phyloP scores from a whole-genome alignment of 2,888 invertebrate genomes.

The Lepidocyrtoides sp. region DNA sequence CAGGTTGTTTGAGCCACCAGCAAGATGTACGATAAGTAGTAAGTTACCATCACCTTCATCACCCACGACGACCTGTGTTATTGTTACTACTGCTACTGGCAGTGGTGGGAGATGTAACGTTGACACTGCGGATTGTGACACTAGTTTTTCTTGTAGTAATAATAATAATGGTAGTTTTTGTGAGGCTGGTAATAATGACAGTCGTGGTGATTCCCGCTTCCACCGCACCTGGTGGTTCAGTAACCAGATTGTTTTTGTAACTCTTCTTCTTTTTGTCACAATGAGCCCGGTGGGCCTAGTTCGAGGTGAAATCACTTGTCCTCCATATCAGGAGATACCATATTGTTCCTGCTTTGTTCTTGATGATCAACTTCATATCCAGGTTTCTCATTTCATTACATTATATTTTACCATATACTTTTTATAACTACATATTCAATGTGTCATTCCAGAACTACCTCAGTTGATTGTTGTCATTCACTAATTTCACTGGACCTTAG shows the following conservation, averaged over 20 bases:
- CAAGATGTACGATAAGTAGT: constrained; percentile 58
- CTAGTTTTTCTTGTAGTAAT: neutral
- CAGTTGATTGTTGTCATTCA: too few relatives aligned
- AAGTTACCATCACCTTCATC: constrained; percentile 15
- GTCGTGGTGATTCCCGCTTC: constrained; percentile 57
- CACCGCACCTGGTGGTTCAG: constrained; percentile 76
- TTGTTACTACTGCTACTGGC: neutral
- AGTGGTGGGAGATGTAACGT: neutral
- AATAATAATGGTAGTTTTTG: constrained; percentile 9
- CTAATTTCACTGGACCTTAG: neutral
- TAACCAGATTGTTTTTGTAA: constrained; percentile 77
- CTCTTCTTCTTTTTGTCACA: constrained; percentile 66
- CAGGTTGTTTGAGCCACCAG: constrained; percentile 64
- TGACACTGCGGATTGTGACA: constrained; percentile 7
- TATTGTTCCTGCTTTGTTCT: constrained; percentile 96
- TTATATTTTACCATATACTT: too few relatives aligned
- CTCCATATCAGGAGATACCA: constrained; percentile 86
- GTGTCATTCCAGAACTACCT: too few relatives aligned
- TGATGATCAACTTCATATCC: constrained; percentile 89
- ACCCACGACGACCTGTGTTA: constrained; percentile 27
- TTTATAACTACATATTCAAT: too few relatives aligned
- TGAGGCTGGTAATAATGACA: constrained; percentile 35
- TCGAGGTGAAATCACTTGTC: constrained; percentile 85
- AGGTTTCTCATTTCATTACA: neutral
- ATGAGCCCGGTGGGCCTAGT: constrained; percentile 68